Base-by-base conservation (phyloP, 2,113 vertebrate genomes). In the Strix uralensis region DNA sequence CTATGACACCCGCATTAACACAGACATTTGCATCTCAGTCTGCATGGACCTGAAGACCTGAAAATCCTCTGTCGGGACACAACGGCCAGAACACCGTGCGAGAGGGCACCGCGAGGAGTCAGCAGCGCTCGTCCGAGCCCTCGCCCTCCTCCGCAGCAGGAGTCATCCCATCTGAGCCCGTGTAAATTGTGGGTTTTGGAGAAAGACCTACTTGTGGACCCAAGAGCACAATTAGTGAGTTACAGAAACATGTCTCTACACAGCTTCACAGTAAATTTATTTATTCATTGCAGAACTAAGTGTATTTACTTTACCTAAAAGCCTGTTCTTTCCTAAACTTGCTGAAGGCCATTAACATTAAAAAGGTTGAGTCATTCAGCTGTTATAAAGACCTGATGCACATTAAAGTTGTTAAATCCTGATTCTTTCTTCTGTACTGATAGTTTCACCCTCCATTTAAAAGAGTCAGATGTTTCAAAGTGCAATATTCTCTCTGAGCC, bases 21-120 rank as follows among this genome's bases (percentile, higher is more conserved):
- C 1, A 3, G 65, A 57, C 59, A 47, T 71, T 81, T 57, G n/a
- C 46, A 69, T 65, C 67, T 63, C 61, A 1, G 34, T 67, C 82
- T 73, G 55, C 40, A 0, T 25, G 29, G 62, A 71, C 25, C 44
- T 44, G 32, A 70, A 25, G 62, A 71, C 25, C 44, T 44, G 32
- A 70, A 81, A 81, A 73, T 34, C 65, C 83, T 75, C 55, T 0
- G 0, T 5, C 0, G 0, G n/a, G 40, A 63, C 36, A 34, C 16
- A 42, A 46, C 0, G 0, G 57, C 42, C 9, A 5, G 3, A 47
- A n/a, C 30, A 15, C 10, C 1, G 9, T 7, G 16, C 54, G 51
- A 44, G 17, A 57, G 11, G 30, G 30, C n/a, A 46, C 0, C 2
- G 23, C 0, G 0, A 1, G 0, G 25, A 55, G 63, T 7, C 7